Base-by-base conservation (phyloP, 2,113 vertebrate species). In the Dipodomys stephensi region DNA sequence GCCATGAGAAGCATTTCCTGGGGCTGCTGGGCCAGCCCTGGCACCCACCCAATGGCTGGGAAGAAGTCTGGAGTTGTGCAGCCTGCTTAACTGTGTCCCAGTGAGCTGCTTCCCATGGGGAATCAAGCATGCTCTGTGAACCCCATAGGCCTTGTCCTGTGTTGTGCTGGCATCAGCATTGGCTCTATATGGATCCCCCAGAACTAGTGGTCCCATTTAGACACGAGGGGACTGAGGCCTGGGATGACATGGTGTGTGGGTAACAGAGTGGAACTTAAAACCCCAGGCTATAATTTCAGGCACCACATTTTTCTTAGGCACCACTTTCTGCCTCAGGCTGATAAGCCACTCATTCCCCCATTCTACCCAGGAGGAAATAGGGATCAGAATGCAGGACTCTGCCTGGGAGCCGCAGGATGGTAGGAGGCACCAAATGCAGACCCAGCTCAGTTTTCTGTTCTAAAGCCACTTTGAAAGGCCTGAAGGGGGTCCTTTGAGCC, bases 1-100 rank as follows among this genome's bases (percentile, higher is more conserved):
- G 62, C 30, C 91, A 77, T 0, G 15, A 83, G 10, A 90, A 65
- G 90, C 46, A 93, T 93, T 93, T 94, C 90, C 95, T 80, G 68
- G 92, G 74, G 92, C 85, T 13, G 0, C 22, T 1, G 27, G 77
- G 35, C 84, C 78, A 90, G 76, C 20, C 32, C 16, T 88, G 85
- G 85, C 39, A 1, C 69, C 74, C 20, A 74, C 18, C 23, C 83
- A 93, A 19, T 22, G 76, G 18, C 88, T 86, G 88, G 88, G 23
- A 93, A 88, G 23, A 71, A 49, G 79, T 49, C 60, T 84, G 49
- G 79, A 85, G 80, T 39, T 3, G 0, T 6, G 23, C 13, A n/a
- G 39, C 69, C 49, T 88, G 27, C 25, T 73, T 20, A 71, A 69
- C 57, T 68, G 65, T 20, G 22, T 71, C 81, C 72, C 77, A 0